Base-by-base conservation (phyloP, 2,888 invertebrate genomes). In the Aleiodes alternator region DNA sequence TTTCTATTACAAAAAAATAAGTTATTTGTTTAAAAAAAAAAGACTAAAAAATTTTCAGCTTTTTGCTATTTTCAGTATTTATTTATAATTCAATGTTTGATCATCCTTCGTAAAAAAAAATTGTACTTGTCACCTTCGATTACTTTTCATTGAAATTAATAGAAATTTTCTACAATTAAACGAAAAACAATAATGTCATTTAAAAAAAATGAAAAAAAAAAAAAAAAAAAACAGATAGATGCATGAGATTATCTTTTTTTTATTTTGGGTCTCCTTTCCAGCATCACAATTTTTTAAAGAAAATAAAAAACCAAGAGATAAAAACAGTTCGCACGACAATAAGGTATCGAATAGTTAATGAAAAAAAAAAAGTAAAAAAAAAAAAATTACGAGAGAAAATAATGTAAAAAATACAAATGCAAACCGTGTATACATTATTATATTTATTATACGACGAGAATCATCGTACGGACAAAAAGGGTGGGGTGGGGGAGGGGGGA, bases 271-370 rank as follows among this genome's bases (percentile, higher is more conserved):
- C 71, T 75, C 70, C 75, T 75, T 71, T 75, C 75, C 56, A 71
- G 48, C 71, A 69, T 71, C 71, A 75, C 75, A 71, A 43, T 69
- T 16, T 70, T 69, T 16, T 70, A 73, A 75, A 76, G 71, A 34
- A 31, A 34, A 69, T 73, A 69, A 55, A 69, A 55, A 69, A 75
- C 55, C 71, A 68, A 78, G 77, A 80, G 79, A 82, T 77, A 79
- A 80, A 83, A 84, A 87, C 87, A 86, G 89, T 89, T 89, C 86
- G 88, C 87, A 88, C 89, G 89, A 89, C 89, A 89, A 89, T 89
- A 89, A 89, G 86, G 86, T 89, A 89, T 87, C 83, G 87, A 88
- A 88, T 89, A 89, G 86, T 87, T 86, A 84, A 86, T 82, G 84
- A 82, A 82, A 82, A 83, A 82, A 23, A 23, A 23, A 23, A 23